Evolutionary conservation across 2,113 vertebrate genomes (phyloP), one percentile per base, ranked within the genome.

Genomic region (Syngnathus typhle): DNA sequence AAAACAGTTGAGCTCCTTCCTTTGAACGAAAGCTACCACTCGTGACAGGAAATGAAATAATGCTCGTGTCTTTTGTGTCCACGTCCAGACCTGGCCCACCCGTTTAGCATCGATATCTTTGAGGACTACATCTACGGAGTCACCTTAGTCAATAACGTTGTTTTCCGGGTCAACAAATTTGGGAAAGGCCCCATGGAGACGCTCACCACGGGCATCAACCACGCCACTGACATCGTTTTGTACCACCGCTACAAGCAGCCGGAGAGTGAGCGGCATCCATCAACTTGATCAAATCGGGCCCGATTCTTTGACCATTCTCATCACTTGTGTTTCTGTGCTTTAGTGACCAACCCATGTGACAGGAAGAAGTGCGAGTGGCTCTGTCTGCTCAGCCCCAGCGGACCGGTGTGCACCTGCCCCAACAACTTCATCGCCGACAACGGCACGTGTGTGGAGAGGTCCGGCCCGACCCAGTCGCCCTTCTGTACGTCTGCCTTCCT

Each of bases 311-410:
- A 6, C 41, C 2, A 23, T 61, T 43, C 60, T 61, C n/a, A 61
- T 21, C 6, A 16, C 27, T 58, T 15, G 4, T 15, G 21, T 43
- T 21, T 62, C 60, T 27, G 0, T 39, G 36, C 39, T 4, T 62
- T 85, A 99, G 96, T 96, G 86, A 92, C 92, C 60, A 99, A 99
- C 84, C 95, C 96, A 0, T 99, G 96, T 7, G 96, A 98, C 91
- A 92, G 94, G 67, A 99, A 98, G 92, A 98, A 98, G 64, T 99
- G 96, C 0, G 96, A 98, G 72, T 99, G 96, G 96, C 90, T 99
- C 27, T 98, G 96, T 82, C 89, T 99, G 84, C 92, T 99, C 39
- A 99, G 94, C 73, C 96, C 96, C 81, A 99, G 95, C 0, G 96
- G 96, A n/a, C 94, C 96, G 0, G 95, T 98, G 60, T 99, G 96